These are phyloP conservation scores for Malurus cyaneus DNA, from an alignment of 2,113 vertebrate species.

Conservation along the genomic window DNA sequence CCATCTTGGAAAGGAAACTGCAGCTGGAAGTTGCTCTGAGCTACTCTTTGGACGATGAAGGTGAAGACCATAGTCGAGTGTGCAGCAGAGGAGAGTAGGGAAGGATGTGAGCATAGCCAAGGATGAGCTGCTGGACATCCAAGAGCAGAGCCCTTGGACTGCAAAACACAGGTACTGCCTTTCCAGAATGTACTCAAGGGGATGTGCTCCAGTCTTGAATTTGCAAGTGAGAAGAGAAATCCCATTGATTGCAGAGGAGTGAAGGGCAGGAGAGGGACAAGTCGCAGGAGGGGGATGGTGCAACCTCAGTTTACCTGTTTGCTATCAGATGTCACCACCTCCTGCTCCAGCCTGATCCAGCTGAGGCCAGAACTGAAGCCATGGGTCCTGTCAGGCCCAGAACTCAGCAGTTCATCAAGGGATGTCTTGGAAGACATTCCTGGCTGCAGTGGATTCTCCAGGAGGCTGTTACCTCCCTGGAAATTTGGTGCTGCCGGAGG, in stretches of 20 bases:
- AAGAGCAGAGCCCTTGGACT: background rate
- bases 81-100: background rate
- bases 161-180: background rate
- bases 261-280: background rate
- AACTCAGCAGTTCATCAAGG: accelerated
- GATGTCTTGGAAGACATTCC: background rate
- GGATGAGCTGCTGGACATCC: background rate
- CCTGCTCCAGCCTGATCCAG: background rate
- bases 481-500: background rate
- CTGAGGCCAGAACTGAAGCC: background rate
- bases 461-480: background rate
- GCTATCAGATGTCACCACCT: background rate
- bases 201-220: background rate
- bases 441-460: background rate
- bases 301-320: background rate
- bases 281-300: background rate
- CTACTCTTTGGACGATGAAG: background rate
- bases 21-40: background rate
- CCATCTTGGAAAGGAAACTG: background rate
- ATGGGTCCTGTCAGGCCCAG: background rate
- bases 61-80: background rate
- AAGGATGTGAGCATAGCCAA: background rate
- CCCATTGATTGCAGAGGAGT: background rate
- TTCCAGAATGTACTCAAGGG: background rate
- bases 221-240: background rate